Evolutionary conservation across 2,888 invertebrate species (phyloP).

Genomic region (Eupithecia subfuscata): DNA sequence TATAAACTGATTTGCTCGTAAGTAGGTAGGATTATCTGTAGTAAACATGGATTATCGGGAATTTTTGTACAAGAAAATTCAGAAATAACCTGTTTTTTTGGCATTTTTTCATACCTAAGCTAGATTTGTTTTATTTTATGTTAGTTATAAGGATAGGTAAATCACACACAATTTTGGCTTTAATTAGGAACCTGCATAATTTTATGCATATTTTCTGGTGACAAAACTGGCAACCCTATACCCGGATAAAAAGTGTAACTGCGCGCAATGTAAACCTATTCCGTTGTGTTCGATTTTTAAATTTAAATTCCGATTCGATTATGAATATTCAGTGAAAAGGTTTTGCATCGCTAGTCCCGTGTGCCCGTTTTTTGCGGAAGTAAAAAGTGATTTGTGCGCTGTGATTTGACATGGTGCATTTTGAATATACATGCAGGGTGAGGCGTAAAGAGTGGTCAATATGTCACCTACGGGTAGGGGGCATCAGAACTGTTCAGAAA

Average conservation of each 20-base stretch:
- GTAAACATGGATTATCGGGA: background rate
- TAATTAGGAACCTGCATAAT: background rate
- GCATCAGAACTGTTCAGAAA: too few species aligned
- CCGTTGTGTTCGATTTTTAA: constrained; percentile 39
- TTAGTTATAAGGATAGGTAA: too few species aligned
- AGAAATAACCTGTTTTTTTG: background rate
- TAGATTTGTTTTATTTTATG: background rate
- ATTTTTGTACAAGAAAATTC: background rate
- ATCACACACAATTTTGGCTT: background rate
- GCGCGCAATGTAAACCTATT: constrained; percentile 47
- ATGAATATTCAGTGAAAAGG: constrained; percentile 29
- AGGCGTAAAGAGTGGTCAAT: too few species aligned
- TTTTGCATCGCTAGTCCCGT: constrained; percentile 16
- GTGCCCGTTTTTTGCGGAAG: constrained; percentile 15
- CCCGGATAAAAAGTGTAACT: constrained; percentile 40
- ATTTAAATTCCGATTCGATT: constrained; percentile 37
- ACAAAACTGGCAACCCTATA: constrained; percentile 17
- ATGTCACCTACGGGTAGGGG: too few species aligned
- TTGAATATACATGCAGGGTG: too few species aligned
- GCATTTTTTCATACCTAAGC: background rate
- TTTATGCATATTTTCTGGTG: background rate
- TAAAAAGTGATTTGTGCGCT: background rate
- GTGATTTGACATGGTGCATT: background rate
- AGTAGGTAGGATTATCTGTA: background rate
- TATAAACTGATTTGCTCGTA: constrained; percentile 7